Evolutionary conservation across 2,797 vertebrate genomes (phyloP).

Genomic region (Acipenser ruthenus): DNA sequence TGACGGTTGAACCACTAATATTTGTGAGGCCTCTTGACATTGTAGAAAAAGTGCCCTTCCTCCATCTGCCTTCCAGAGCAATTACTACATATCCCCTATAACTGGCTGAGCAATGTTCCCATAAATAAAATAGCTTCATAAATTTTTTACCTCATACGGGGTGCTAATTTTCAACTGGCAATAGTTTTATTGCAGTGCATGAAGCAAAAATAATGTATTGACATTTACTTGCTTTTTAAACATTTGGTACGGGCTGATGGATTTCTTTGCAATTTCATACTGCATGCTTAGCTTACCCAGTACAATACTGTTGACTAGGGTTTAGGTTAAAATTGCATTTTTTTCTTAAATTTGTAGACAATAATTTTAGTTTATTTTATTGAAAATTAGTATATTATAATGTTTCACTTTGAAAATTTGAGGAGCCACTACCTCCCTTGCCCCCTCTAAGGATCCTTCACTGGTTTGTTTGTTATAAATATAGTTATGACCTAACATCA

Average conservation of each 20-base stretch:
- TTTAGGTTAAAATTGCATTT: no score
- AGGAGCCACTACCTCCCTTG: no score
- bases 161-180: conserved; percentile 17
- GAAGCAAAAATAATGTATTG: not conserved
- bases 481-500: no score
- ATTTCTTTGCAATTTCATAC: not conserved
- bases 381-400: no score
- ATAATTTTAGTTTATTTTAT: no score
- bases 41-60: not conserved
- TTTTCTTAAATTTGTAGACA: no score
- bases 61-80: not conserved
- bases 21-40: not conserved
- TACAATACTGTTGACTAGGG: not conserved
- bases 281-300: not conserved
- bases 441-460: no score
- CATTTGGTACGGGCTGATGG: not conserved
- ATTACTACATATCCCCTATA: conserved; percentile 4
- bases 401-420: no score
- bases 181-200: conserved; percentile 18
- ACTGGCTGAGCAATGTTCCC: conserved; percentile 21
- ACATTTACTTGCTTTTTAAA: not conserved
- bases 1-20: not conserved
- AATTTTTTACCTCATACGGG: conserved; percentile 22
- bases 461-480: no score
- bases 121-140: conserved; percentile 25